These are phyloP conservation scores for Drusus annulatus DNA, from an alignment of 1,140 invertebrate genomes.

Conservation along the genomic window DNA sequence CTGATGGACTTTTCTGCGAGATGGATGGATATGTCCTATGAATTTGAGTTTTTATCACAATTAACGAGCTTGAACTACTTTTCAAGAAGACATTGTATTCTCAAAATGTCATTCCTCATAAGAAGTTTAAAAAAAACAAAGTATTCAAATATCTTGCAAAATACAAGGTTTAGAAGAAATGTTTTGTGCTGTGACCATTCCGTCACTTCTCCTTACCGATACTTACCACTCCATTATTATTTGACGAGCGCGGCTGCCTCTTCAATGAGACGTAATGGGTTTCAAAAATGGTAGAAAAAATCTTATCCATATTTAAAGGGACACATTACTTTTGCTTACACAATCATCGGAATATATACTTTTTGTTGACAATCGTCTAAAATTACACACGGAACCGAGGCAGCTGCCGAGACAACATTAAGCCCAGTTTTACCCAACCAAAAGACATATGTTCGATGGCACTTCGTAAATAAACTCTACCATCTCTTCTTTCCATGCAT, in stretches of 20 bases:
- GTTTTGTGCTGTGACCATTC: conserved; percentile 9
- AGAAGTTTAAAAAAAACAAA: no score
- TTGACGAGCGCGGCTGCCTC: conserved; percentile 1
- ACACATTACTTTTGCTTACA: conserved; percentile 46
- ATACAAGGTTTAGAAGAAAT: not conserved
- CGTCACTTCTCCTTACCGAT: not conserved
- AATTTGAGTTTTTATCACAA: no score
- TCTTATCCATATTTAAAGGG: conserved; percentile 21
- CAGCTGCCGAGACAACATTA: conserved; percentile 35
- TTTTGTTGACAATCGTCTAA: conserved; percentile 49
- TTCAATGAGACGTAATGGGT: conserved; percentile 27
- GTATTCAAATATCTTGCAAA: no score
- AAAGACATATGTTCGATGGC: not conserved
- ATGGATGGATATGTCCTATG: no score
- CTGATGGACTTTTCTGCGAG: no score
- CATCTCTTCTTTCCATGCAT: not conserved
- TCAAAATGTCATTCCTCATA: no score
- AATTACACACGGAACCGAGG: conserved; percentile 44
- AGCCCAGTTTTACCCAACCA: not conserved
- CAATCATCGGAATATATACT: conserved; percentile 21
- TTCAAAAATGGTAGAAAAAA: conserved; percentile 18
- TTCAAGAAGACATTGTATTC: no score
- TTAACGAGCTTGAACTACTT: no score
- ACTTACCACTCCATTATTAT: not conserved
- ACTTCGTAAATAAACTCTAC: not conserved